Conservation (phyloP, 2,797 vertebrate species). For the Somateria mollissima region DNA sequence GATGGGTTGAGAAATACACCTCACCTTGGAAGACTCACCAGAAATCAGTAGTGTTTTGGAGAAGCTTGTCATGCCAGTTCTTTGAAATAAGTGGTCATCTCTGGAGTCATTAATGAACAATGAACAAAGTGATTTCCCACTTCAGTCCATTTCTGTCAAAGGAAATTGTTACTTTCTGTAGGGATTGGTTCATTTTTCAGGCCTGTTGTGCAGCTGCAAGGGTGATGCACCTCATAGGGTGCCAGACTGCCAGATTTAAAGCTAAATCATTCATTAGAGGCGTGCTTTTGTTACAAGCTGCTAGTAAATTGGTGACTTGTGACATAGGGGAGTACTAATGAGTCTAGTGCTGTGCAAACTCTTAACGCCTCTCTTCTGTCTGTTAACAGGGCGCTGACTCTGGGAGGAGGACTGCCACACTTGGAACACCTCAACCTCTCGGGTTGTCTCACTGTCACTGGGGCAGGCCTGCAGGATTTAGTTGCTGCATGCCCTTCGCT, state of each 20-base stretch:
- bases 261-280: fast-evolving
- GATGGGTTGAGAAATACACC: not conserved
- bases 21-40: not conserved
- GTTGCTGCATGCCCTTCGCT: conserved; percentile 93
- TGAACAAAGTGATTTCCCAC: not conserved
- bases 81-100: not conserved
- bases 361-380: not conserved
- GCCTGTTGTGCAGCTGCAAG: not conserved
- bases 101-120: not conserved
- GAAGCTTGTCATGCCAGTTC: not conserved
- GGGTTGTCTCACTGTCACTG: conserved; percentile 93
- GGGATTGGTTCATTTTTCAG: fast-evolving
- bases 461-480: conserved; percentile 92
- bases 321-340: fast-evolving
- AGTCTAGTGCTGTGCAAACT: fast-evolving
- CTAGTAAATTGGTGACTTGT: fast-evolving
- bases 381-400: conserved; percentile 86
- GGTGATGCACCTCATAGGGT: too few species aligned
- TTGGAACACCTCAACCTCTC: conserved; percentile 97
- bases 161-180: not conserved
- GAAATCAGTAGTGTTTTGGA: not conserved
- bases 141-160: not conserved
- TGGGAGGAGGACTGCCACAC: conserved; percentile 92
- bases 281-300: not conserved
- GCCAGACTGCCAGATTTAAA: not conserved